These are phyloP conservation scores for Platysteira castanea DNA, from an alignment of 2,113 vertebrate species.

Conservation along the genomic window DNA sequence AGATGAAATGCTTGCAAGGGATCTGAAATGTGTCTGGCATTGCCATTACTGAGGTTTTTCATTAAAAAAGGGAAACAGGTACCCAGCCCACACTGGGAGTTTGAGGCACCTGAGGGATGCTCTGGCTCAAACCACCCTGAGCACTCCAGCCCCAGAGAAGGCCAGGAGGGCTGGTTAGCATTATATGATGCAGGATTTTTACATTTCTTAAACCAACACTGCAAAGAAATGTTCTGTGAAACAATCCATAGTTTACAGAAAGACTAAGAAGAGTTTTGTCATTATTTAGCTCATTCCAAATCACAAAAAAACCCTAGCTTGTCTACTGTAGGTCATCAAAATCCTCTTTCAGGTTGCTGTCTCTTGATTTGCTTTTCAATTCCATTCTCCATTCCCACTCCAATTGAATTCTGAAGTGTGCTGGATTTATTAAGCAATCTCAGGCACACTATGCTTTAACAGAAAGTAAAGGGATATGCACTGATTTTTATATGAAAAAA, in stretches of 20 bases:
- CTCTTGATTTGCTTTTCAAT: not conserved
- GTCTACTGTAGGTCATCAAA: not conserved
- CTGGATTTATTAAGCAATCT: not conserved
- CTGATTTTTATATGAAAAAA: not conserved
- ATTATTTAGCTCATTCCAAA: not conserved
- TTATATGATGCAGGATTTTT: fast-evolving
- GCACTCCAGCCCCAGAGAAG: not conserved
- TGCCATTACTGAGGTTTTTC: not conserved
- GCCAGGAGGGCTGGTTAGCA: not conserved
- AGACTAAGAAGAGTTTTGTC: not conserved
- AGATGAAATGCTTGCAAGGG: not conserved
- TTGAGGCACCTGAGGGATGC: not conserved
- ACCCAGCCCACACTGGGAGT: not conserved
- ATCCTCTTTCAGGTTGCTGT: not conserved
- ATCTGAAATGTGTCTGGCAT: not conserved
- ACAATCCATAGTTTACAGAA: not conserved
- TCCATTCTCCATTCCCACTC: not conserved
- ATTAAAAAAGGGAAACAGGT: not conserved
- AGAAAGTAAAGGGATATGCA: not conserved
- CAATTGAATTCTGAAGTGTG: not conserved
- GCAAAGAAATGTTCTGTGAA: not conserved
- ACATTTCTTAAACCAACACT: not conserved
- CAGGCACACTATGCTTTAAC: not conserved
- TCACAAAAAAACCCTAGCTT: not conserved
- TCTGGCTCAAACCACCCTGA: not conserved